Conservation (phyloP, 2,888 invertebrate genomes). For the Drosophila mimica region DNA sequence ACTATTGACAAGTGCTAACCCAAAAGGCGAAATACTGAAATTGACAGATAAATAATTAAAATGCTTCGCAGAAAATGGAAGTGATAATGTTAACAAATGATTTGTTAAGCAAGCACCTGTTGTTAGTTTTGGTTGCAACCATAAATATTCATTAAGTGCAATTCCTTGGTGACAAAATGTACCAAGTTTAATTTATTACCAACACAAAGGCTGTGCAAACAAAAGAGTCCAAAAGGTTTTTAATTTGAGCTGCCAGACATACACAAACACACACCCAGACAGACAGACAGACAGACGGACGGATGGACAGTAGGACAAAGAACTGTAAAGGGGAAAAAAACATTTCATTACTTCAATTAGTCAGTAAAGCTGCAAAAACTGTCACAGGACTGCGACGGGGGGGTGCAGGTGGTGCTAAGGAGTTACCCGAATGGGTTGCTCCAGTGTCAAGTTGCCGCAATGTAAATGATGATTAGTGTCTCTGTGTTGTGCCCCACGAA, state of each 20-base stretch:
- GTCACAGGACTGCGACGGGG: conserved; percentile 6
- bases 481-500: conserved; percentile 50
- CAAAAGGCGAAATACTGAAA: conserved; percentile 12
- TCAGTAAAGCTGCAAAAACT: conserved; percentile 44
- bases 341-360: conserved; percentile 81
- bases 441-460: conserved; percentile 53
- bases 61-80: conserved; percentile 24
- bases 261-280: conserved; percentile 12
- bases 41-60: conserved; percentile 43
- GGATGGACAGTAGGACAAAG: conserved; percentile 39
- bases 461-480: conserved; percentile 78
- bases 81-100: conserved; percentile 31
- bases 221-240: conserved; percentile 62
- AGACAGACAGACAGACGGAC: background rate
- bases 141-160: conserved; percentile 74
- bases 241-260: conserved; percentile 56
- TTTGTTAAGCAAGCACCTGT: conserved; percentile 26
- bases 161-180: conserved; percentile 76
- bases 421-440: conserved; percentile 14
- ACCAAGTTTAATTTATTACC: conserved; percentile 73
- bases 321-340: conserved; percentile 44
- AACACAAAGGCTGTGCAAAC: conserved; percentile 53
- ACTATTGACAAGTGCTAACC: conserved; percentile 12
- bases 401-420: conserved; percentile 17
- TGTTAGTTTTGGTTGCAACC: conserved; percentile 30